These are phyloP conservation scores for Zapornia atra DNA, from an alignment of 2,113 vertebrate genomes.

Conservation along the genomic window DNA sequence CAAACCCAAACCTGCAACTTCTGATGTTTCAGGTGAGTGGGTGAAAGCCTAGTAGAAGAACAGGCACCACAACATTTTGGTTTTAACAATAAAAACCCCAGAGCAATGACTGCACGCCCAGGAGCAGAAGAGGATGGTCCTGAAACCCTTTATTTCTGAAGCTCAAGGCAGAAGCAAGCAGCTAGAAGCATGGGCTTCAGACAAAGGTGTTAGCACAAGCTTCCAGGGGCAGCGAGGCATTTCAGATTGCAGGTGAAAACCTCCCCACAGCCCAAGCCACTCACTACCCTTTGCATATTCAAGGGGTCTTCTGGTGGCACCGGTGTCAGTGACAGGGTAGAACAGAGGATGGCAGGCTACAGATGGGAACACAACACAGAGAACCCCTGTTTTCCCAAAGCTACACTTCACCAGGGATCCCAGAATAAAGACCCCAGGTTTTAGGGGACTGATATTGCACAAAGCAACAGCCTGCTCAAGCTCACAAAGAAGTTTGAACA, in stretches of 20 bases:
- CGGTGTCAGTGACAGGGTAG: background rate
- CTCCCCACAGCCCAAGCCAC: background rate
- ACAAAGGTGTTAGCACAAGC: background rate
- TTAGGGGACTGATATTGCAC: background rate
- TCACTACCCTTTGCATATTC: rapidly evolving
- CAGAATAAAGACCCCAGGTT: background rate
- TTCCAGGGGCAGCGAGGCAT: background rate
- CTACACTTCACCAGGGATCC: background rate
- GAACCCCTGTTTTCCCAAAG: background rate
- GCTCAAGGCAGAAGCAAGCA: background rate
- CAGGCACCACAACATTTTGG: rapidly evolving
- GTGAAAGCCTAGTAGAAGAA: background rate
- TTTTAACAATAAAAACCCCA: background rate
- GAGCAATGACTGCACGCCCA: background rate
- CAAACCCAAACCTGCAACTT: too few species aligned
- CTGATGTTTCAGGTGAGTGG: rapidly evolving
- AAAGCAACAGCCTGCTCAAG: background rate
- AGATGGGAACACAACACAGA: background rate
- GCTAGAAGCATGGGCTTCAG: background rate
- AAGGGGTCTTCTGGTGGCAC: background rate
- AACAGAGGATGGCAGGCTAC: background rate
- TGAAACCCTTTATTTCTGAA: background rate
- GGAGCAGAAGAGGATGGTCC: background rate
- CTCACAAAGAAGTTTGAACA: background rate
- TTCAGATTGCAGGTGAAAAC: background rate